phyloP scores from a whole-genome alignment of 2,888 invertebrate species.

The Ypsolopha sequella region DNA sequence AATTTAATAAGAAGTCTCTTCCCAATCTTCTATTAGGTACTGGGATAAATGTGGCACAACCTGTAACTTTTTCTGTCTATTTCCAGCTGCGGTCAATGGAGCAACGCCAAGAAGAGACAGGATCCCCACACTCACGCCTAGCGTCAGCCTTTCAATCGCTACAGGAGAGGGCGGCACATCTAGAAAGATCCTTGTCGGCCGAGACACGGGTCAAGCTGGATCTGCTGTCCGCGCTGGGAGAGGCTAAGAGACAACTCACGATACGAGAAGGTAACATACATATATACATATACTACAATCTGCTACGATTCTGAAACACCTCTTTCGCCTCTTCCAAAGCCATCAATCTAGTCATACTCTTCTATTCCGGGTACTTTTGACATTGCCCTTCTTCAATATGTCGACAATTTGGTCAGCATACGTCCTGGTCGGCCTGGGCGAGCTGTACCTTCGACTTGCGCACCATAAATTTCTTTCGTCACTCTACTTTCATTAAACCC shows the following conservation, averaged over 20 bases:
- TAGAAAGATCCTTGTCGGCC: slow-evolving; percentile 94
- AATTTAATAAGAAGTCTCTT: too few relatives aligned
- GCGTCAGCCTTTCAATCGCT: slow-evolving; percentile 77
- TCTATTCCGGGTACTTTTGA: too few relatives aligned
- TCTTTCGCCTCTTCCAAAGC: too few relatives aligned
- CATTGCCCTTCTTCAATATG: too few relatives aligned
- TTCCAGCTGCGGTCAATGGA: slow-evolving; percentile 72
- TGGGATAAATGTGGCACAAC: slow-evolving; percentile 82
- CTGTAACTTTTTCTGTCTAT: neutral
- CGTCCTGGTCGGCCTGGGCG: too few relatives aligned
- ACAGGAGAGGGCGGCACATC: slow-evolving; percentile 91
- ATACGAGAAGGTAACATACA: slow-evolving; percentile 87
- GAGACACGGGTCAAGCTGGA: slow-evolving; percentile 98
- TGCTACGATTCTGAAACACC: too few relatives aligned
- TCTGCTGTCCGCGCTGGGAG: slow-evolving; percentile 96
- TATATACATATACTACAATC: too few relatives aligned
- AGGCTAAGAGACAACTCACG: slow-evolving; percentile 91
- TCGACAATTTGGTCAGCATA: too few relatives aligned
- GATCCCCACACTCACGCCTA: slow-evolving; percentile 15
- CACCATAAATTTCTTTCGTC: too few relatives aligned
- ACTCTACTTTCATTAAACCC: too few relatives aligned
- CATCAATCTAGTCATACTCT: too few relatives aligned
- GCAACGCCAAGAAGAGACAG: slow-evolving; percentile 14
- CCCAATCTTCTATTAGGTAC: neutral
- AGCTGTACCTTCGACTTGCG: too few relatives aligned